Percentiles rank a stretch among this genome's conserved stretches.
Evolutionary conservation across 2,797 vertebrate species (phyloP).

Genomic region (Ibycter americanus): DNA sequence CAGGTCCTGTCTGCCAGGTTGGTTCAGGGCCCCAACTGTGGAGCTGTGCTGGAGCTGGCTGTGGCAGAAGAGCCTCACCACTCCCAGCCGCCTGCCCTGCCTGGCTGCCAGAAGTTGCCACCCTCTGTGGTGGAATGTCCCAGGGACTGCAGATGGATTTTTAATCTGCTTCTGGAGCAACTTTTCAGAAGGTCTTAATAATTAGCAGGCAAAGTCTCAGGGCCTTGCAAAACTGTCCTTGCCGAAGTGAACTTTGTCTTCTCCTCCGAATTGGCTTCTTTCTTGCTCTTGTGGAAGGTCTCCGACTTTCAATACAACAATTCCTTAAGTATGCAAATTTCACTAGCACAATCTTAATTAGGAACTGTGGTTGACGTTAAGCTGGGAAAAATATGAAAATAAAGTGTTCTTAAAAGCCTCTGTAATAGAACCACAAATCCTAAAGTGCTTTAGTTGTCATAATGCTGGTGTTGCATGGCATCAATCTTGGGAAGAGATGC

Average conservation of each 20-base stretch:
- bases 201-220: not conserved
- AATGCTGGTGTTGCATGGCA: not conserved
- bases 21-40: not conserved
- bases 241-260: not conserved
- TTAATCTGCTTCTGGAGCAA: not conserved
- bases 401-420: not conserved
- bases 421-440: not conserved
- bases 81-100: not conserved
- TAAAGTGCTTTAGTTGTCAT: not conserved
- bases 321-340: not conserved
- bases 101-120: not conserved
- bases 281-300: not conserved
- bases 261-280: not conserved
- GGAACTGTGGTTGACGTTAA: not conserved
- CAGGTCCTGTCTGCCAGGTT: not conserved
- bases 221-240: not conserved
- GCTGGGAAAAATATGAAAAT: not conserved
- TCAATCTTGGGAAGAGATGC: not conserved
- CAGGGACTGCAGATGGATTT: not conserved
- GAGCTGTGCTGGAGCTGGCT: not conserved
- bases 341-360: not conserved
- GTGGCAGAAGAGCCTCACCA: not conserved
- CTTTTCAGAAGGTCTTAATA: not conserved
- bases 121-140: not conserved
- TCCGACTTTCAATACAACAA: not conserved